phyloP scores from a whole-genome alignment of 2,888 invertebrate genomes.

The Phorcus lineatus region DNA sequence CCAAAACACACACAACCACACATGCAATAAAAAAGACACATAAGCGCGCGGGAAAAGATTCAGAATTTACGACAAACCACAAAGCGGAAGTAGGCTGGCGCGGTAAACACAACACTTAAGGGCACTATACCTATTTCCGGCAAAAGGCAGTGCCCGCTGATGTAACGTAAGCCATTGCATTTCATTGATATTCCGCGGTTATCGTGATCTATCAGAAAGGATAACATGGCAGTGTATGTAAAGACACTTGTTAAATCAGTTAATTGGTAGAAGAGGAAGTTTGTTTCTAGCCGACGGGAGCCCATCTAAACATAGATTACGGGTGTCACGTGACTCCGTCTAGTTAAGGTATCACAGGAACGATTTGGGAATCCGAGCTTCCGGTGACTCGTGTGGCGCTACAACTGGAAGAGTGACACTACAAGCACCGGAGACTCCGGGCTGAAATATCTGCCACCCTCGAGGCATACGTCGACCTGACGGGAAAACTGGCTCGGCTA shows the following conservation, averaged over 20 bases:
- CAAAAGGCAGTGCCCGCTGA: not conserved
- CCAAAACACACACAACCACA: too few relatives aligned
- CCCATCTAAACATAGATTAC: not conserved
- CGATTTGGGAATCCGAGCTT: not conserved
- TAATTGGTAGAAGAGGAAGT: not conserved
- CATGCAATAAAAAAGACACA: too few relatives aligned
- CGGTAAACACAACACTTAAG: constrained; percentile 7
- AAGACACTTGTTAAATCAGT: constrained; percentile 4
- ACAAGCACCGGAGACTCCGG: not conserved
- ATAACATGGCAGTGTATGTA: not conserved
- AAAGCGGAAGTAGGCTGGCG: not conserved
- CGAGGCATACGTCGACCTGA: not conserved
- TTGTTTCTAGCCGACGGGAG: not conserved
- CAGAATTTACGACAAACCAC: not conserved
- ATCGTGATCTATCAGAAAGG: not conserved
- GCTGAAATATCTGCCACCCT: not conserved
- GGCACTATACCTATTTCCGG: constrained; percentile 13
- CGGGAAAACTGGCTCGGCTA: not conserved
- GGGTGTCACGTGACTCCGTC: not conserved
- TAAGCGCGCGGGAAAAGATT: too few relatives aligned
- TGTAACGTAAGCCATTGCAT: constrained; percentile 1
- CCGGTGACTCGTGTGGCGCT: not conserved
- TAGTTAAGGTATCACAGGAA: not conserved
- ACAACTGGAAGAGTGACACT: not conserved
- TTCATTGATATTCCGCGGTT: not conserved